Percentiles rank a stretch among this genome's conserved stretches.
These are phyloP conservation scores for Alethe diademata DNA, from an alignment of 2,113 vertebrate species.

Conservation along the genomic window DNA sequence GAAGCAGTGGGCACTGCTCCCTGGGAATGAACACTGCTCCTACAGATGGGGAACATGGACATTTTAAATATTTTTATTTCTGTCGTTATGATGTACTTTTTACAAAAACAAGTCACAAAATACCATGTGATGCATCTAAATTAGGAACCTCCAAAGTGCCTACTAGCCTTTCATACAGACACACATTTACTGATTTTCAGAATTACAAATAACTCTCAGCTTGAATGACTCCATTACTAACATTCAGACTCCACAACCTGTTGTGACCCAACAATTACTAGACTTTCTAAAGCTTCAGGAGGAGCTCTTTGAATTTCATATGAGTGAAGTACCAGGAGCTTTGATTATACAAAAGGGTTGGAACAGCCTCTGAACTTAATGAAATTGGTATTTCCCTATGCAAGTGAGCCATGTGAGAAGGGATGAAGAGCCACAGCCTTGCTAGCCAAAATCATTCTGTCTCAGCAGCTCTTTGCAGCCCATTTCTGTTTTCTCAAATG, in stretches of 20 bases:
- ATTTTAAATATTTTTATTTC: background rate
- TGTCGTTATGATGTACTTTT: background rate
- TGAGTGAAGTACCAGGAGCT: background rate
- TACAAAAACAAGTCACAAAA: constrained; percentile 3
- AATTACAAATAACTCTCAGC: background rate
- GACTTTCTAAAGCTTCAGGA: background rate
- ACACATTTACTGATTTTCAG: background rate
- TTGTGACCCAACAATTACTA: background rate
- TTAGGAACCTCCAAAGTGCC: background rate
- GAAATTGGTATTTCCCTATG: background rate
- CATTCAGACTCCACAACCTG: background rate
- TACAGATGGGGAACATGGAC: background rate
- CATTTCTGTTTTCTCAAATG: background rate
- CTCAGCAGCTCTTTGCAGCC: background rate
- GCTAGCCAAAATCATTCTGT: background rate
- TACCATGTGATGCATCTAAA: background rate
- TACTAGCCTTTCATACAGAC: background rate
- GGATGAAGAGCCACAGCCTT: background rate
- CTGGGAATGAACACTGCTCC: background rate
- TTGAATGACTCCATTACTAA: background rate
- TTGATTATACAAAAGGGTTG: background rate
- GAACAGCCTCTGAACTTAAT: background rate
- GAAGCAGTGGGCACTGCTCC: background rate
- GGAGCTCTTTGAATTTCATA: background rate
- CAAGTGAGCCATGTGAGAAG: background rate